Conservation (phyloP, 2,797 vertebrate genomes). For the Gadopsis bispinosus region DNA sequence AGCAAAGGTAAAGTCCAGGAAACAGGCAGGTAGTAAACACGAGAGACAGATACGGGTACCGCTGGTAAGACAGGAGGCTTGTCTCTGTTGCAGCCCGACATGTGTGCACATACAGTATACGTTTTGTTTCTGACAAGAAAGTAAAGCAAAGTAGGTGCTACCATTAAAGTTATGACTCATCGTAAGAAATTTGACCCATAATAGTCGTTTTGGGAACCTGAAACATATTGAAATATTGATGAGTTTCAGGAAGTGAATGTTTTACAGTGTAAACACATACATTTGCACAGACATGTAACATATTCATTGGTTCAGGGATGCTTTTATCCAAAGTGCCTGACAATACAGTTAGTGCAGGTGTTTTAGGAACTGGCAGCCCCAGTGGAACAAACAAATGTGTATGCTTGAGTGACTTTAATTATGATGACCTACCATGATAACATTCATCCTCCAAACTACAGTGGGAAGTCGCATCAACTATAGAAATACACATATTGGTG, state of each 20-base stretch:
- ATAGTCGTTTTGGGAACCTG: background rate
- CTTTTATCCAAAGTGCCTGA: constrained; percentile 17
- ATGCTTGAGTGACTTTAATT: constrained; percentile 3
- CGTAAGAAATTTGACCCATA: background rate
- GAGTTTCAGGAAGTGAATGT: constrained; percentile 3
- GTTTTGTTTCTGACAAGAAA: background rate
- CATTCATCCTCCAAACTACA: background rate
- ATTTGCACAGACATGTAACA: background rate
- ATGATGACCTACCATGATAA: background rate
- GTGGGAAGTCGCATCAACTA: background rate
- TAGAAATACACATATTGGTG: background rate
- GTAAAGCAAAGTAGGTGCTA: background rate
- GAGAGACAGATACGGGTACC: no score
- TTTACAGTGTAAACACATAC: constrained; percentile 6
- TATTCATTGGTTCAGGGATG: background rate
- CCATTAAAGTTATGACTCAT: background rate
- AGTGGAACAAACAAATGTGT: background rate
- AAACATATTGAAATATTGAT: constrained; percentile 17
- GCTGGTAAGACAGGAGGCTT: background rate
- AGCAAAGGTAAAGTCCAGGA: no score
- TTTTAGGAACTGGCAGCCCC: background rate
- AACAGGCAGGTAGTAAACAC: no score
- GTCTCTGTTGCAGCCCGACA: background rate
- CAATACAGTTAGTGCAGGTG: background rate
- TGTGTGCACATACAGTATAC: background rate